These are phyloP conservation scores for Melanogrammus aeglefinus DNA, from an alignment of 2,797 vertebrate species.

Conservation along the genomic window DNA sequence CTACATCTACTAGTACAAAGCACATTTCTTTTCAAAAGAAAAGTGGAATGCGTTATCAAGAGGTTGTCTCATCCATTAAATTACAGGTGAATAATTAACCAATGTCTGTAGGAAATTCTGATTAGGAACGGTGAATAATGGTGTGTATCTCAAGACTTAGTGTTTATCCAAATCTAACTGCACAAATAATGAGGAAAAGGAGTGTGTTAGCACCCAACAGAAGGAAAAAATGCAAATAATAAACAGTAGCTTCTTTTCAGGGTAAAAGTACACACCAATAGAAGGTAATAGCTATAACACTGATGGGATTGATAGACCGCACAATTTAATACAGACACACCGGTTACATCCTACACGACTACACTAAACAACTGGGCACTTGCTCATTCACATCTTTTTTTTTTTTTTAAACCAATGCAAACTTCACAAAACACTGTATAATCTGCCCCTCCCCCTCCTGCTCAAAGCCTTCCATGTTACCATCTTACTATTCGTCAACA, in stretches of 20 bases:
- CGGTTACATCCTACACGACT: conserved; percentile 68
- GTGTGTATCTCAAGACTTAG: conserved; percentile 50
- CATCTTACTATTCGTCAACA: conserved; percentile 52
- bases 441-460: conserved; percentile 22
- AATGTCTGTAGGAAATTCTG: conserved; percentile 53
- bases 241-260: conserved; percentile 18
- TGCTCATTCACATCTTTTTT: conserved; percentile 70
- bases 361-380: conserved; percentile 68
- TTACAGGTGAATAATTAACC: conserved; percentile 56
- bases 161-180: conserved; percentile 33
- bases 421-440: conserved; percentile 64
- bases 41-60: conserved; percentile 67
- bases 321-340: conserved; percentile 73
- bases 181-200: conserved; percentile 20
- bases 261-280: conserved; percentile 44
- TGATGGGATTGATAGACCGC: conserved; percentile 68
- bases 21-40: conserved; percentile 70
- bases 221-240: conserved; percentile 17
- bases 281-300: conserved; percentile 69
- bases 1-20: conserved; percentile 75
- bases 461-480: conserved; percentile 23
- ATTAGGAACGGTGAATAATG: conserved; percentile 57
- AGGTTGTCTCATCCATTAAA: conserved; percentile 55
- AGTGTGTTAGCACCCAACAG: conserved; percentile 13
- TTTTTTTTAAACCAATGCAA: conserved; percentile 64